Evolutionary conservation across 2,113 vertebrate species (phyloP), one percentile per base, ranked within the genome.

Genomic region (Alectura lathami): DNA sequence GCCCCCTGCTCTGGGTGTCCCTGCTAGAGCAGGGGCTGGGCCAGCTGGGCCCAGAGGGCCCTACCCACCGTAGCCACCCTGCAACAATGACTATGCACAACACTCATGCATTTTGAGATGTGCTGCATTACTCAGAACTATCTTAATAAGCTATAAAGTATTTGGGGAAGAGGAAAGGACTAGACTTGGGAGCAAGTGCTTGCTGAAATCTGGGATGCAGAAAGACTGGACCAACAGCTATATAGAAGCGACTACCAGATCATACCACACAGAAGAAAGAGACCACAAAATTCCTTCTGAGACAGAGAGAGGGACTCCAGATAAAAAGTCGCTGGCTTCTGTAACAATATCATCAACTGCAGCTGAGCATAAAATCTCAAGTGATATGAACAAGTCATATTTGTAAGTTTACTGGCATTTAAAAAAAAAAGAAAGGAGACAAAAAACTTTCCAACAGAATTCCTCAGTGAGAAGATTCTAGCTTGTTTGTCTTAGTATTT

Each of bases 371-470:
- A 68, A 32, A 60, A 73, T 32, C 34, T 66, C 30, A 64, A 66
- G 21, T 36, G 13, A 40, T 9, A 30, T 0, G 34, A 86, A 70
- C 15, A 42, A 74, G 38, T 18, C 14, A 13, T 34, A 17, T 24
- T 13, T 63, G 13, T 16, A 81, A 68, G 36, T 50, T 62, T 4
- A 85, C 0, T 30, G 11, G 23, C 30, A 70, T 29, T 23, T 38
- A 29, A 27, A 60, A 81, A 47, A 43, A 29, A 29, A 56, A n/a
- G 67, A 82, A 69, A 84, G 30, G 47, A 78, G 85, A 4, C n/a
- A 82, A n/a, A 88, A 88, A 88, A 88, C 21, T 20, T 82, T 75
- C 47, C 11, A 79, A 66, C 67, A 18, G 11, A 78, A 62, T 40
- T 60, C 34, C 57, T 40, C 66, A 32, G 29, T 50, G 34, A 86